phyloP scores from a whole-genome alignment of 2,888 invertebrate genomes.

The Eulithis prunata region DNA sequence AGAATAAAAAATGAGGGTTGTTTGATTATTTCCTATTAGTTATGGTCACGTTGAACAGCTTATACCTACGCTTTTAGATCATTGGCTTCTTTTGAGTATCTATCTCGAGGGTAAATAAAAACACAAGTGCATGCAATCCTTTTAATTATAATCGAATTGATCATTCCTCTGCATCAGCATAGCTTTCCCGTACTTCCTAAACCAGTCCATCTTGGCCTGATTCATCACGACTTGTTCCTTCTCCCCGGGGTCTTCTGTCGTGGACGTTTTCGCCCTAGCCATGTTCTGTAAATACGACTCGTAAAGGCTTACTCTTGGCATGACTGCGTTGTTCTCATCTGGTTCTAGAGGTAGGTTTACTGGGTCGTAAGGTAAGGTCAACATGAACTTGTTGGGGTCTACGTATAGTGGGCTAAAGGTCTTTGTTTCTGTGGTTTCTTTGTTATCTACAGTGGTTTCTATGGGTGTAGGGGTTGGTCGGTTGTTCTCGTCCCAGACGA shows the following conservation, averaged over 20 bases:
- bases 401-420: conserved; percentile 43
- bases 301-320: conserved; percentile 75
- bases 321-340: conserved; percentile 69
- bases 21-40: no score
- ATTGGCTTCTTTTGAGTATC: no score
- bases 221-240: conserved; percentile 26
- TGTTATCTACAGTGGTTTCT: conserved; percentile 41
- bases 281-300: conserved; percentile 73
- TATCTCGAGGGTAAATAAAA: background rate
- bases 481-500: conserved; percentile 75
- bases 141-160: conserved; percentile 20
- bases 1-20: no score
- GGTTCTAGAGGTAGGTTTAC: conserved; percentile 75
- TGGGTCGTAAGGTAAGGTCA: conserved; percentile 72
- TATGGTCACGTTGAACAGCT: no score
- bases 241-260: conserved; percentile 50
- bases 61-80: no score
- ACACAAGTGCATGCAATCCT: background rate
- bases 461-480: conserved; percentile 53
- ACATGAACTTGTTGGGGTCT: conserved; percentile 63
- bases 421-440: conserved; percentile 42
- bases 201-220: conserved; percentile 51
- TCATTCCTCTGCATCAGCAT: conserved; percentile 57
- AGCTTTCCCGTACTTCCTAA: conserved; percentile 55
- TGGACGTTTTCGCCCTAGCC: conserved; percentile 58